Base-by-base conservation (phyloP, 1,140 invertebrate genomes). In the Popillia japonica region DNA sequence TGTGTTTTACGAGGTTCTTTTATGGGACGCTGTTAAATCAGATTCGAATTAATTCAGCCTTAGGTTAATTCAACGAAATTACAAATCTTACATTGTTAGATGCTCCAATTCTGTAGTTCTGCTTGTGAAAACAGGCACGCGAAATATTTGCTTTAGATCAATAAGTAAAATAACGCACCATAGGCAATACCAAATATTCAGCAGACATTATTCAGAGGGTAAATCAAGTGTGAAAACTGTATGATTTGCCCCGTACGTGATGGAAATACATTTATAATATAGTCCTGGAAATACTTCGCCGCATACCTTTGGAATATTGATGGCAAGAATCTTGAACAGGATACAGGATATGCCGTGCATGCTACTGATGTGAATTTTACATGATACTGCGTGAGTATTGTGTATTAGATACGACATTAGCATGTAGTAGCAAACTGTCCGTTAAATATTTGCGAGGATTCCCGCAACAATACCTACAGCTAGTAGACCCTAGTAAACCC, bases 191-290 rank as follows among this genome's bases (percentile, higher is more conserved):
- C 14, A 55, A 55, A 55, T 55, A 55, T 55, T 55, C 48, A 55
- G 48, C 48, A 17, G 48, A 17, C 48, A 55, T 55, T 55, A 55
- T 55, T 55, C 48, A 23, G 64, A 10, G 34, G 14, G 64, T 27
- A 72, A 72, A 72, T 72, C 64, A 72, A 72, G 34, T 40, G 64
- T 72, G 64, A 72, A 72, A 72, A 72, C 64, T 22, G 64, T 72
- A 72, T 72, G 64, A 72, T 72, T 72, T 72, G 64, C 64, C 64
- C n/a, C 64, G 20, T 34, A 72, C 64, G 64, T 72, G 64, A 72
- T 72, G 34, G 64, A 72, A 72, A 72, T 72, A 72, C 64, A 72
- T 72, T 72, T 72, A 72, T 72, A 72, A 72, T 72, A 72, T 72
- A 72, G 64, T 72, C 64, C 48, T 72, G 64, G 64, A 72, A 72